Base-by-base conservation (phyloP, 2,888 invertebrate species). In the Sminthurides aquaticus region DNA sequence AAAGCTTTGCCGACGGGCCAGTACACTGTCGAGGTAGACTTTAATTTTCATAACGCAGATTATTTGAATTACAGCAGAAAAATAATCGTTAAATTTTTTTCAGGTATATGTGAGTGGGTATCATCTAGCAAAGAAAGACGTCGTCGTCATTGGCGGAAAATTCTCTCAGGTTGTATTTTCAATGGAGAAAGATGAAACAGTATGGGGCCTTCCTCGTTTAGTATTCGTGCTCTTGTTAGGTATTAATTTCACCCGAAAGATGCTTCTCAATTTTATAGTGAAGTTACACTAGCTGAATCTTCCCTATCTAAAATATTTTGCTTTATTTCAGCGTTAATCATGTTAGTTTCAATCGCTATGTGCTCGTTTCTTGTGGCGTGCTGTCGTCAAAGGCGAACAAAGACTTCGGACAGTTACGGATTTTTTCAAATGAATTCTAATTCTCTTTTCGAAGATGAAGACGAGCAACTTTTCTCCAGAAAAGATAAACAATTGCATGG, bases 201-300 rank as follows among this genome's bases (percentile, higher is more conserved):
- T 90, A 20, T 80, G 88, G 72, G 91, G 91, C 0, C 79, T 91
- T 80, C 89, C 91, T 0, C 80, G 91, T 28, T 80, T 89, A 25
- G 82, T 87, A 1, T 91, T 92, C 77, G 85, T 91, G 34, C 83
- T 89, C 76, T 76, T 89, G 11, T 82, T 87, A 71, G 89, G 90
- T 85, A 76, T 77, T n/a, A n/a, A n/a, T n/a, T n/a, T n/a, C n/a
- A n/a, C n/a, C n/a, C n/a, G n/a, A n/a, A n/a, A n/a, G n/a, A n/a
- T 56, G 26, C 8, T 49, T 49, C n/a, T 60, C 48, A 20, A 25
- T 49, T 18, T 60, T 60, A 8, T 58, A n/a, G n/a, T n/a, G n/a
- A n/a, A 79, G 65, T 24, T 56, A 24, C 15, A 3, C 34, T 57
- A 25, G 1, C 34, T 55, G 29, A 52, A 29, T n/a, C n/a, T n/a